Evolutionary conservation across 2,797 vertebrate species (phyloP), one percentile per base, ranked within the genome.

Genomic region (Aulostomus chinensis): DNA sequence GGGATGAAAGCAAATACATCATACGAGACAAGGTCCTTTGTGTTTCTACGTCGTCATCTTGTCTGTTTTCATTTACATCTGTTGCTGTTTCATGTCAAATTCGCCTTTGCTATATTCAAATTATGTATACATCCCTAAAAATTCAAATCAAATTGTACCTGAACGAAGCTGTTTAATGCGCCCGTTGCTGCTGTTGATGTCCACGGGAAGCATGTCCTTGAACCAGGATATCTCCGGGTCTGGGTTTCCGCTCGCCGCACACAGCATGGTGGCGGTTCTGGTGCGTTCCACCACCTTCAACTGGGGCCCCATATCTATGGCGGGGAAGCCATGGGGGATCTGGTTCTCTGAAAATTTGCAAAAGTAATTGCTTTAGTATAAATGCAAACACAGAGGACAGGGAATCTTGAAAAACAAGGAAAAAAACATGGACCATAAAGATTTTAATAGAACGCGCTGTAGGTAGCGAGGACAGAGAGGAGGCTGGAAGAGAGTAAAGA

Each of bases 201-300:
- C 96, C 1, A 99, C 95, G 0, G 96, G 96, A 62, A 98, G 89
- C 81, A 99, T 97, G 80, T 99, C 96, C 84, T 98, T 99, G 81
- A 94, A 98, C 96, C 96, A 99, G 48, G 93, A 90, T 85, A 99
- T 99, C 84, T 99, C 96, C 0, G 96, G 96, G 55, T 99, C 96
- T 0, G 96, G 96, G 76, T 97, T 97, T 4, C 96, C 96, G 0
- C 96, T 94, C 49, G 96, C 96, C 0, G 96, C 96, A 7, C 96
- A 98, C 42, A 98, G 85, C 96, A 98, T 96, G 3, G 95, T 98
- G 83, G 96, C 96, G 0, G 93, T 98, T 46, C 96, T 92, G 3
- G 94, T 96, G 77, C 86, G 93, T 68, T 98, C 96, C 24, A 98
- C 96, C 84, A 98, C 96, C 66, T 97, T 98, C 67, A 98, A 90